These are phyloP conservation scores for Diarsia brunnea DNA, from an alignment of 2,888 invertebrate species.

Conservation along the genomic window DNA sequence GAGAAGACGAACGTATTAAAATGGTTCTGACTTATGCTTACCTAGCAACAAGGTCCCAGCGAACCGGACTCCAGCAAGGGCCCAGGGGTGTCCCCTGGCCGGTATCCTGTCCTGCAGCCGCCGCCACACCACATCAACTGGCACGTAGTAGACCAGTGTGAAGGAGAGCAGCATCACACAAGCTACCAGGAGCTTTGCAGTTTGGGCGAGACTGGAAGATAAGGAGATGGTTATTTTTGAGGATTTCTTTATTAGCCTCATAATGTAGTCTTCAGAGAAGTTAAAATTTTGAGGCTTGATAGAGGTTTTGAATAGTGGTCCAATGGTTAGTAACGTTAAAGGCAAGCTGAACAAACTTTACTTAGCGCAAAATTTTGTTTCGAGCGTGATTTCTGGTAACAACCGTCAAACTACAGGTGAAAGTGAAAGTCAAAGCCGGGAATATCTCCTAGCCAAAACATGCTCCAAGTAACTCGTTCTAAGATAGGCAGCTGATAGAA, in stretches of 20 bases:
- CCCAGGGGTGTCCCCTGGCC: slow-evolving; percentile 84
- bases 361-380: neutral
- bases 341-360: neutral
- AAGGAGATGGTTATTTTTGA: neutral
- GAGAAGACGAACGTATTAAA: neutral
- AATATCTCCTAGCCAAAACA: neutral
- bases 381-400: no score
- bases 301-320: neutral
- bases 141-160: slow-evolving; percentile 98
- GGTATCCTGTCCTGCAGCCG: slow-evolving; percentile 90
- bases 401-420: neutral
- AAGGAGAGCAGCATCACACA: slow-evolving; percentile 97
- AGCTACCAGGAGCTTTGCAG: slow-evolving; percentile 96
- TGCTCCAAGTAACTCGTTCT: neutral
- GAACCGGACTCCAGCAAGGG: slow-evolving; percentile 81
- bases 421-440: neutral
- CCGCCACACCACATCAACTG: slow-evolving; percentile 97
- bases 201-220: slow-evolving; percentile 92
- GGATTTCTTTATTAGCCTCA: neutral
- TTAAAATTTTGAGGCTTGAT: neutral
- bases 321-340: neutral
- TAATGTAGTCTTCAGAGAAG: neutral
- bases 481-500: neutral
- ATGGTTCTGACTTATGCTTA: slow-evolving; percentile 55
- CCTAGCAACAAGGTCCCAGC: slow-evolving; percentile 82